Evolutionary conservation across 2,113 vertebrate species (phyloP).

Genomic region (Neogobius melanostomus): DNA sequence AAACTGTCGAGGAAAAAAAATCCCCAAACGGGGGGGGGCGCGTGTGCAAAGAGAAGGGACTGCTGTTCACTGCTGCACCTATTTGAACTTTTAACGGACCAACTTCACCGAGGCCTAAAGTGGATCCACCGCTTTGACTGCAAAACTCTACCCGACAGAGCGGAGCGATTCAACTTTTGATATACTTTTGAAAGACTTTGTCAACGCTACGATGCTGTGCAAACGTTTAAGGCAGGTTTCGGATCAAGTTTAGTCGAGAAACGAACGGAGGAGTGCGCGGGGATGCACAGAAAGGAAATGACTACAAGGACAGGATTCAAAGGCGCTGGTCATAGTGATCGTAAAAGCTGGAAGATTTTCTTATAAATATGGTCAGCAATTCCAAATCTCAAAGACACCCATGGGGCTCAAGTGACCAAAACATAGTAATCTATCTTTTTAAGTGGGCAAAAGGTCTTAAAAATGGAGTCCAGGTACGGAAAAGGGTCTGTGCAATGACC

Average conservation of each 20-base stretch:
- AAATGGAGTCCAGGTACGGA: too few species aligned
- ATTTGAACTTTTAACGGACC: constrained; percentile 76
- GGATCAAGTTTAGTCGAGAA: neutral
- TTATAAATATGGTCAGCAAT: too few species aligned
- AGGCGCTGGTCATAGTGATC: too few species aligned
- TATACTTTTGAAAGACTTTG: constrained; percentile 47
- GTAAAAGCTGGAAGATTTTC: too few species aligned
- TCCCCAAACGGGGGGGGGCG: constrained; percentile 6
- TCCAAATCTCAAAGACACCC: too few species aligned
- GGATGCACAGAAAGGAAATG: neutral
- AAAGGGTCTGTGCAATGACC: too few species aligned
- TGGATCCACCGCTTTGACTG: constrained; percentile 34
- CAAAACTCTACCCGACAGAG: constrained; percentile 19
- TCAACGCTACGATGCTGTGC: neutral
- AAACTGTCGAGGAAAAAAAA: neutral
- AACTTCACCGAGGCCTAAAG: constrained; percentile 74
- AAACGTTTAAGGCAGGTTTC: neutral
- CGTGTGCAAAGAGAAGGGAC: constrained; percentile 11
- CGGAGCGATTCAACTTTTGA: constrained; percentile 50
- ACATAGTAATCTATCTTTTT: too few species aligned
- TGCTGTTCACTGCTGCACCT: constrained; percentile 48
- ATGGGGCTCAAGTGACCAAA: too few species aligned
- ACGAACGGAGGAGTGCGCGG: neutral
- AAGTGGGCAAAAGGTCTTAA: too few species aligned
- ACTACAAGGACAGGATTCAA: too few species aligned